Evolutionary conservation across 2,113 vertebrate species (phyloP), one percentile per base, ranked within the genome.

Genomic region (Aix galericulata): DNA sequence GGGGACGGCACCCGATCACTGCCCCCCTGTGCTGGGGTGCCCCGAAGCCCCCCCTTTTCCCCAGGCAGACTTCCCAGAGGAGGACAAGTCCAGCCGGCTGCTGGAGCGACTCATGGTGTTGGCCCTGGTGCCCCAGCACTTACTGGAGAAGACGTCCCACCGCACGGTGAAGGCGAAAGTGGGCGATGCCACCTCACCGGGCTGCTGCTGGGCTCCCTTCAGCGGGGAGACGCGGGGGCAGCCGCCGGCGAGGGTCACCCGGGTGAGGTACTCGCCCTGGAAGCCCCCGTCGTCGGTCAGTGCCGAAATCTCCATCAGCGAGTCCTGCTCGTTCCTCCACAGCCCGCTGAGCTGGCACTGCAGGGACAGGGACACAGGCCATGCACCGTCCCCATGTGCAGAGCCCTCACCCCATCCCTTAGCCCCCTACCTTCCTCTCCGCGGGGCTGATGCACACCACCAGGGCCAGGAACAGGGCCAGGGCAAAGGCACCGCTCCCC

Each of bases 371-470:
- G 50, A 25, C 50, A 25, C 23, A 13, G 23, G 50, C 50, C 50
- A 52, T 25, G 12, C 12, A 25, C 50, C 13, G 7, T 21, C 22
- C 38, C 67, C 67, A 14, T 5, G 25, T 13, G 13, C 50, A 52
- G 50, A 52, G 17, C 32, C 32, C 56, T 23, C 22, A 13, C 32
- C 17, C 25, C 5, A 0, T 23, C 60, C 59, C 79, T 74, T 5
- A 18, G 15, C 12, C 34, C 62, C n/a, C 53, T 92, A 88, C 93
- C 93, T 94, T 92, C 36, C 48, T 92, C 46, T 85, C 75, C 1
- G 1, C 29, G 5, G 71, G 6, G 10, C 12, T 26, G 66, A n/a
- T 17, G 2, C 44, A 20, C 0, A 1, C 20, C 11, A 25, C 23
- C 34, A 63, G 36, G 36, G 38, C 36, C 62, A 40, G 31, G 48